Percentiles rank a stretch among this genome's conserved stretches.
phyloP scores from a whole-genome alignment of 2,797 vertebrate genomes.

The Coreius guichenoti region DNA sequence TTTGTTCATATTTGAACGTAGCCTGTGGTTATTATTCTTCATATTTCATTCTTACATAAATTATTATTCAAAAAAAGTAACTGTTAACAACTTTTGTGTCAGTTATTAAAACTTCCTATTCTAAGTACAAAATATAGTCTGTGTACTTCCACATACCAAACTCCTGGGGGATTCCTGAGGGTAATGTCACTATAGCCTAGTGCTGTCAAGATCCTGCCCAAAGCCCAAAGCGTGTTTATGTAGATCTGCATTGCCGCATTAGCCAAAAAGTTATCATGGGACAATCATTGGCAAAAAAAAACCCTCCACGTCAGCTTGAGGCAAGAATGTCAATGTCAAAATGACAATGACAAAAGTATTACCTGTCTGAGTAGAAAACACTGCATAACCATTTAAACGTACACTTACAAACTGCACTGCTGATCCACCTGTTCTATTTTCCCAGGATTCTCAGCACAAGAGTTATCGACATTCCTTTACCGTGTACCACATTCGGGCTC shows the following conservation, averaged over 20 bases:
- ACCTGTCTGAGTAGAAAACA: conserved; percentile 19
- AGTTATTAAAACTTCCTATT: conserved; percentile 24
- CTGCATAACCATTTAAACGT: background rate
- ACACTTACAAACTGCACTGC: background rate
- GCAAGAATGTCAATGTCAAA: conserved; percentile 43
- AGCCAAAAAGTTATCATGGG: background rate
- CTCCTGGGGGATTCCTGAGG: conserved; percentile 43
- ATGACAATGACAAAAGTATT: conserved; percentile 35
- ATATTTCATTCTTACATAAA: conserved; percentile 1
- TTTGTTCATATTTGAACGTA: background rate
- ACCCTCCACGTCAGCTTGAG: conserved; percentile 17
- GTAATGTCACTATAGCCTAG: conserved; percentile 46
- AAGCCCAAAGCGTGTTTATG: conserved; percentile 45
- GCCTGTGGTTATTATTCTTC: conserved; percentile 13
- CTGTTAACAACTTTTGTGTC: conserved; percentile 17
- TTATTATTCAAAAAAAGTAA: background rate
- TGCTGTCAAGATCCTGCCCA: conserved; percentile 39
- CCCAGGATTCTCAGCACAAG: conserved; percentile 1
- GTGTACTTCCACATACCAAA: background rate
- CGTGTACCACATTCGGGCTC: background rate
- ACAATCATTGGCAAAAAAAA: conserved; percentile 8
- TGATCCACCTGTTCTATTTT: conserved; percentile 8
- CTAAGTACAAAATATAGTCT: conserved; percentile 3
- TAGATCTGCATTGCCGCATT: conserved; percentile 21
- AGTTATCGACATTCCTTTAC: background rate